Conservation (phyloP, 2,113 vertebrate genomes). For the Bujurquina vittata region DNA sequence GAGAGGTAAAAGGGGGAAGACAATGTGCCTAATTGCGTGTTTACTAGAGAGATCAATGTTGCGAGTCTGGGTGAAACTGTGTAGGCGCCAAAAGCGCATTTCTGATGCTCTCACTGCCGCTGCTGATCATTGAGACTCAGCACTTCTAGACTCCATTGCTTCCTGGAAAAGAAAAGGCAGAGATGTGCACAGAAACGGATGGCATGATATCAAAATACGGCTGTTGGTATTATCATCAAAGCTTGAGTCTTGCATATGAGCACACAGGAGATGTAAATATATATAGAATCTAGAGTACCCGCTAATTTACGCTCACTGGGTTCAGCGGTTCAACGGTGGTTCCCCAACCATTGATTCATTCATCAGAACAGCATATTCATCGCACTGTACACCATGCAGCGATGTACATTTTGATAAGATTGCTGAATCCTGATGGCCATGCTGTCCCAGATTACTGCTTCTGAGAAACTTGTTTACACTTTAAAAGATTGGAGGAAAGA, state of each 20-base stretch:
- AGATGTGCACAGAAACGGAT: constrained; percentile 37
- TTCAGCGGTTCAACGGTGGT: background rate
- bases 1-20: constrained; percentile 54
- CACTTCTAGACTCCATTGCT: constrained; percentile 52
- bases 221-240: background rate
- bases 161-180: constrained; percentile 68
- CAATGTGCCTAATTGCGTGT: constrained; percentile 41
- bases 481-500: background rate
- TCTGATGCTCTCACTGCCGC: constrained; percentile 48
- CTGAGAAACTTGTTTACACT: background rate
- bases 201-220: background rate
- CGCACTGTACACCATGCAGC: background rate
- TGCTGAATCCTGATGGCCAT: background rate
- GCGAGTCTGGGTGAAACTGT: constrained; percentile 69
- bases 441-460: background rate
- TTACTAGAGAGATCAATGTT: constrained; percentile 52
- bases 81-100: constrained; percentile 62
- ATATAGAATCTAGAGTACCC: background rate
- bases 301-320: background rate
- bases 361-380: background rate
- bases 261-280: background rate
- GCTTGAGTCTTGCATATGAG: background rate
- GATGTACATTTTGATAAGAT: constrained; percentile 9
- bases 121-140: constrained; percentile 58
- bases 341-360: constrained; percentile 13